Evolutionary conservation across 2,888 invertebrate species (phyloP).

Genomic region (Diplazon laetatorius): DNA sequence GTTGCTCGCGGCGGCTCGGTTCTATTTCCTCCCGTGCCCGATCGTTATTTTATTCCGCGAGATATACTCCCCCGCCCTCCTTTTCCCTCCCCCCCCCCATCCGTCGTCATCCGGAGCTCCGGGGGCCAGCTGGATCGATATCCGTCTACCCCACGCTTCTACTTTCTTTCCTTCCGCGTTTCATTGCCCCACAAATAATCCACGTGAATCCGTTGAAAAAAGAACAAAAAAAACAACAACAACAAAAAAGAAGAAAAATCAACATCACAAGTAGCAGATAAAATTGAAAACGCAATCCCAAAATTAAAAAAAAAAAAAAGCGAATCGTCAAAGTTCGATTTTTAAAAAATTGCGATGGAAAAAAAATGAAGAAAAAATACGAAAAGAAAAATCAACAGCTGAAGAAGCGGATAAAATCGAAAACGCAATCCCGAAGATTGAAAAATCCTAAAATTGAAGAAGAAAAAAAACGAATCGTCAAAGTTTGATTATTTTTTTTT

Average conservation of each 20-base stretch:
- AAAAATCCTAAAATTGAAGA: too few species aligned
- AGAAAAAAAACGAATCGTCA: too few species aligned
- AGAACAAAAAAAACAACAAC: neutral
- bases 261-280: neutral
- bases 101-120: conserved; percentile 28
- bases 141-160: conserved; percentile 15
- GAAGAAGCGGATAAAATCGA: neutral
- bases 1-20: conserved; percentile 31
- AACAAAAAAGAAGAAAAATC: neutral
- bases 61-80: too few species aligned
- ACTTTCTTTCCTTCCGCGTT: neutral
- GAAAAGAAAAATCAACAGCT: neutral
- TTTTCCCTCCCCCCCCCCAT: too few species aligned
- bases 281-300: neutral
- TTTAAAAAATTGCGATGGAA: neutral
- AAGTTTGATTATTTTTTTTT: conserved; percentile 3
- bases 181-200: conserved; percentile 38
- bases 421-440: neutral
- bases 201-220: conserved; percentile 16
- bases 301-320: too few species aligned
- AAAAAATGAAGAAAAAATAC: neutral
- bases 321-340: neutral
- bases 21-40: conserved; percentile 23
- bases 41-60: conserved; percentile 38
- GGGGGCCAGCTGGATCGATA: conserved; percentile 33